Evolutionary conservation across 2,888 invertebrate species (phyloP), one percentile per base, ranked within the genome.

Genomic region (Xylota segnis): DNA sequence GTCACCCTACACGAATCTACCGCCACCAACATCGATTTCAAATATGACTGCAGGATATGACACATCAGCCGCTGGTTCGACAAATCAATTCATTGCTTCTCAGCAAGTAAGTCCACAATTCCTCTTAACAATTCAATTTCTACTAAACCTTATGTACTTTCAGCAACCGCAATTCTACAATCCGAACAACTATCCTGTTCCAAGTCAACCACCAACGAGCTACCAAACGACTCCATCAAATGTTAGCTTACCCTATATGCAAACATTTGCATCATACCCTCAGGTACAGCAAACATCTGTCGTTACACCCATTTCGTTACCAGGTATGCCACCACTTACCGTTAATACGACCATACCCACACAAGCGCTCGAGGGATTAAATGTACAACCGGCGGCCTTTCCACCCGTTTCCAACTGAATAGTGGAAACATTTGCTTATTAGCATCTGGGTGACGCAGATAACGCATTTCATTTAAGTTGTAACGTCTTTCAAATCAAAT

Each of bases 321-420:
- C 96, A 1, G 96, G 96, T 40, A 95, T 96, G 96, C 96, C 96
- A 18, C 95, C 96, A 10, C 95, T 96, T 87, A 96, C 96, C 16
- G 96, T 96, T 12, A 96, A 95, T 89, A 95, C 96, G 16, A 95
- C 95, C 34, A 88, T 89, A 81, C 89, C 89, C 34, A 87, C 87
- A 40, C 87, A 87, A 59, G 58, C 87, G 1, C 78, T 87, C 10
- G 77, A 87, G 43, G 86, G 86, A 29, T 68, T 86, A 23, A 86
- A 86, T 23, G 82, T 82, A 10, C 81, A 86, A 4, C 72, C 68
- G 34, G 16, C 66, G 18, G 34, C 63, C 7, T 82, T 72, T 68
- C 86, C 86, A 43, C 76, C 82, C 1, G 76, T 77, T 23, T 72
- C 76, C 3, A 86, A 86, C 32, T 86, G 77, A 86, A 43, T 23